Base-by-base conservation (phyloP, 2,113 vertebrate genomes). In the Buteo buteo region DNA sequence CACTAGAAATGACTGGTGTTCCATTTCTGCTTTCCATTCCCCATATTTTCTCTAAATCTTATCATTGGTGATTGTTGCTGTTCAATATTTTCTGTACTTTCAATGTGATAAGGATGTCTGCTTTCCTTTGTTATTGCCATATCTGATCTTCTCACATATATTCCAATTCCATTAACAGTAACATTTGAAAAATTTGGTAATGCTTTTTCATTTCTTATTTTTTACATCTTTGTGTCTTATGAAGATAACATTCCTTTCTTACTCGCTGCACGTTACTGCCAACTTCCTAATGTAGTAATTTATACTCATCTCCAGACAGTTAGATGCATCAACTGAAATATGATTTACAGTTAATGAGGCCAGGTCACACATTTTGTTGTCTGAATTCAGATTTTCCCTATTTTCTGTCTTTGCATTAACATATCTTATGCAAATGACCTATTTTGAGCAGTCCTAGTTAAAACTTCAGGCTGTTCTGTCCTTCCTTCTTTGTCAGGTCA, bases 291-390 rank as follows among this genome's bases (percentile, higher is more conserved):
- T 45, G 20, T 8, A 70, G 58, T 57, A 58, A 88, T 90, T 96
- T 94, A 81, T 83, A 83, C 58, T 73, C 21, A 62, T 95, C 40
- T 90, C 82, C 54, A 94, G 85, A 93, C 58, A 73, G 76, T 70
- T 54, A 74, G 69, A 64, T 87, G 10, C n/a, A 89, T 81, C 50
- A 82, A 45, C 29, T 89, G 57, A 90, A 86, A 90, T 0, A 2
- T 86, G 67, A 95, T 86, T 97, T 92, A 92, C 64, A 70, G 67
- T 80, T 95, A 94, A 94, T 93, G 80, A 93, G 79, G 58, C 59
- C 45, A 73, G 40, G 62, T 71, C 59, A 78, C 49, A 59, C 13
- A 38, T 66, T 94, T 81, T 92, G 73, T 83, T 93, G 58, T 73
- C 64, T 84, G 87, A 72, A 94, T 94, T 88, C n/a, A 54, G 59